Evolutionary conservation across 2,888 invertebrate genomes (phyloP).

Genomic region (Ptilodon capucinus): DNA sequence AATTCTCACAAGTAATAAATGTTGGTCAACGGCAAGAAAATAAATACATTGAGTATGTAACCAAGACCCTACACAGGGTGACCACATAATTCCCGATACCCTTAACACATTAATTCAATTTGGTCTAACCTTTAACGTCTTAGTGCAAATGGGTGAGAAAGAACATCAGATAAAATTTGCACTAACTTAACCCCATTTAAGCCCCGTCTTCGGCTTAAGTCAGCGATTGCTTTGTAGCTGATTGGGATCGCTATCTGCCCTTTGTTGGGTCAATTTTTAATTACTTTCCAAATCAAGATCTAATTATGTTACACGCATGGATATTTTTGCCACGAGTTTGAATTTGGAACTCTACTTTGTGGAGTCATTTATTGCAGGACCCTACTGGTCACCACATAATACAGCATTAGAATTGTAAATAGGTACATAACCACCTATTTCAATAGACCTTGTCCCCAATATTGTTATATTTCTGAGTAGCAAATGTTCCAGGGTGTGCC

Average conservation of each 20-base stretch:
- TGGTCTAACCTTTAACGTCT: conserved; percentile 1
- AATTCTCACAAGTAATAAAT: too few relatives aligned
- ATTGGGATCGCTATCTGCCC: background rate
- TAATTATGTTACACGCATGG: background rate
- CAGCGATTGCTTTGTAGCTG: background rate
- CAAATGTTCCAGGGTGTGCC: background rate
- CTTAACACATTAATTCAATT: conserved; percentile 14
- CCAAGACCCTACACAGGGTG: background rate
- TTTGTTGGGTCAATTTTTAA: too few relatives aligned
- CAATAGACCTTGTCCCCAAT: background rate
- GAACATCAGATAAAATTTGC: conserved; percentile 1
- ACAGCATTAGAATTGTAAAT: background rate
- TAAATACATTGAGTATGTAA: background rate
- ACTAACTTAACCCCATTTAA: conserved; percentile 2
- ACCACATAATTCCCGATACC: conserved; percentile 11
- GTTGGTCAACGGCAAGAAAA: background rate
- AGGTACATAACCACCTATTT: background rate
- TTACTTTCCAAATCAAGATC: too few relatives aligned
- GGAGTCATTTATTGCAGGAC: background rate
- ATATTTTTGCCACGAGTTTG: background rate
- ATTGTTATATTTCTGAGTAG: background rate
- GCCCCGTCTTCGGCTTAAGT: too few relatives aligned
- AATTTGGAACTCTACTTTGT: background rate
- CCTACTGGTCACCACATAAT: background rate
- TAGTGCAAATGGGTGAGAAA: background rate